Percentiles rank a stretch among this genome's conserved stretches.
Evolutionary conservation across 2,888 invertebrate genomes (phyloP).

Genomic region (Nemoura dubitans): DNA sequence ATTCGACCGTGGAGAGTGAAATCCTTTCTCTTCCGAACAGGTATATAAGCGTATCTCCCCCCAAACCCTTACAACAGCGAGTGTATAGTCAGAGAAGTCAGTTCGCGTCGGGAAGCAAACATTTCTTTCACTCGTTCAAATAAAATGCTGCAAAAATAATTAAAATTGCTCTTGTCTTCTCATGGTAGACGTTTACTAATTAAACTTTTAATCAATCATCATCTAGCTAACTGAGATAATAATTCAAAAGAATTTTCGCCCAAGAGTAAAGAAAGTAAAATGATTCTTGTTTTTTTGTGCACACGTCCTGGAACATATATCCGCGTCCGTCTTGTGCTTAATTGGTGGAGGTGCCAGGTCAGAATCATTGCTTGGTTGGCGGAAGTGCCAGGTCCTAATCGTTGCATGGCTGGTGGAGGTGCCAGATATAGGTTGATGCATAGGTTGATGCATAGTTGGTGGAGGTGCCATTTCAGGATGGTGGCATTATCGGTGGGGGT

Average conservation of each 20-base stretch:
- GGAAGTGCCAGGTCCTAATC: too few relatives aligned
- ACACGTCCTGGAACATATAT: too few relatives aligned
- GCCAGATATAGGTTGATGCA: too few relatives aligned
- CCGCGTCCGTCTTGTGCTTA: too few relatives aligned
- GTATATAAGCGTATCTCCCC: not conserved
- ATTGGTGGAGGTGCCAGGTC: too few relatives aligned
- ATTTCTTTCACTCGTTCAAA: not conserved
- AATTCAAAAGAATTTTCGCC: not conserved
- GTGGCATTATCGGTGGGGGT: too few relatives aligned
- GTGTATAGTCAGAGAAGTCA: too few relatives aligned
- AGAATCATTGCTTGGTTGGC: too few relatives aligned
- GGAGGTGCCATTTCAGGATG: too few relatives aligned
- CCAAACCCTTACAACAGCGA: not conserved
- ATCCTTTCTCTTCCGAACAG: not conserved
- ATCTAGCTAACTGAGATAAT: not conserved
- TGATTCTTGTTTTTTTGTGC: too few relatives aligned
- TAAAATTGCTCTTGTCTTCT: not conserved
- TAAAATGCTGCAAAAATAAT: not conserved
- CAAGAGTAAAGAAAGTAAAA: not conserved
- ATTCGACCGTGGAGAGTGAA: not conserved
- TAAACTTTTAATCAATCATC: not conserved
- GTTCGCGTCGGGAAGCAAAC: not conserved
- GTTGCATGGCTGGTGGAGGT: too few relatives aligned
- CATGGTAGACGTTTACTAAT: not conserved
- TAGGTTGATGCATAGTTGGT: too few relatives aligned